Base-by-base conservation (phyloP, 2,113 vertebrate species). In the Phyllostomus hastatus region DNA sequence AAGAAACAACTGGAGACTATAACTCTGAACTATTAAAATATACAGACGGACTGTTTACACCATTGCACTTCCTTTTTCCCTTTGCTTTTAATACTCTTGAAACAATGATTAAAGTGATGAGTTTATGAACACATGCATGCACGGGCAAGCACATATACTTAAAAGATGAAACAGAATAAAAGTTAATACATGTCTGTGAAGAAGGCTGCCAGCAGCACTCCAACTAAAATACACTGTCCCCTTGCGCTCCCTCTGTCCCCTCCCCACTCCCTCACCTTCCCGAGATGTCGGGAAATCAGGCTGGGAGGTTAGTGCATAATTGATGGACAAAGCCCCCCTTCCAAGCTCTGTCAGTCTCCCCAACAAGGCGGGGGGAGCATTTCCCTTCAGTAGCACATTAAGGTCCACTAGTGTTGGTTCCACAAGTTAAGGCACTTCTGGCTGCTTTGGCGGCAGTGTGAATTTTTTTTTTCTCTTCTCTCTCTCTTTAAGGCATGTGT, bases 171-270 rank as follows among this genome's bases (percentile, higher is more conserved):
- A 96, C 67, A 73, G 91, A n/a, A 48, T 73, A 54, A 95, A 66
- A 57, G 97, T 95, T 95, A 97, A 95, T 52, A 7, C 38, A n/a
- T 0, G 98, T 98, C 98, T 97, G 81, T 90, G 91, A 98, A 98
- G 98, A 99, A 98, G 98, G 98, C 99, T 98, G 99, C 99, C 99
- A 94, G 99, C 99, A 99, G 99, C 99, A 6, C 97, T 99, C 99
- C 98, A 94, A 96, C 92, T 98, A 98, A 97, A 90, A 97, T 33
- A 93, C 57, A 93, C 95, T 73, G 94, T 98, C 95, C 86, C 52
- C 84, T 72, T 15, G 35, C 3, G 17, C 17, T 26, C 93, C 52
- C 94, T 83, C 54, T 1, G 35, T 35, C 19, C 88, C n/a, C 43
- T 81, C 75, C 94, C 91, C 28, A 17, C 35, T 54, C 91, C 94